Base-by-base conservation (phyloP, 2,797 vertebrate genomes). In the Vireo griseus region DNA sequence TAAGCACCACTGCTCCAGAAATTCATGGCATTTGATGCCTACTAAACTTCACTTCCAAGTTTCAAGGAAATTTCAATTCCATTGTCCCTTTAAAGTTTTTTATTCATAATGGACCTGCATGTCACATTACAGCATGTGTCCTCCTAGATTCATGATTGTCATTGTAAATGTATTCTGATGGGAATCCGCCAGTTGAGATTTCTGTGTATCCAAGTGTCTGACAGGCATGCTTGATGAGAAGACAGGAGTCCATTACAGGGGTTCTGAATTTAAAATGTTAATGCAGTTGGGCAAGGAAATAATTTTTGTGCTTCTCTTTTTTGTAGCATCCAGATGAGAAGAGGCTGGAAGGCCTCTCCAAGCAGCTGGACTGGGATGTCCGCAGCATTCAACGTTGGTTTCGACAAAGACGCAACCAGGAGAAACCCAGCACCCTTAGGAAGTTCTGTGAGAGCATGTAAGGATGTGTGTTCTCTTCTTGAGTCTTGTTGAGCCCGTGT, bases 361-460 rank as follows among this genome's bases (percentile, higher is more conserved):
- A 99, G 96, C 99, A 99, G 97, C 98, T 99, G 63, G 99, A 99
- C 97, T 99, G 99, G 99, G 99, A 99, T 40, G 99, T 99, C 21
- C 98, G 99, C 85, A 99, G 98, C 96, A 99, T 99, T 97, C 99
- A 99, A 72, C 99, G 99, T 47, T 99, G 99, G 99, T 99, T 99
- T 98, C 97, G 99, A 91, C 99, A 99, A 69, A 98, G 99, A 35
- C 99, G 99, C 93, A 99, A 99, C 97, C 99, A 99, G 97, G 99
- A 99, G 97, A 99, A 99, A 81, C 99, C 99, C 69, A 99, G 99
- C 97, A 99, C 98, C 16, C 98, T 99, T 52, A 98, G 98, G 2
- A 98, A 98, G 71, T 99, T 99, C 98, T 99, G 99, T 88, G 99
- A 99, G 96, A 99, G 99, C 99, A 99, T 99, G 99, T 99, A 98